Percentiles rank a stretch among this genome's conserved stretches.
These are phyloP conservation scores for Urocynchramus pylzowi DNA, from an alignment of 2,113 vertebrate genomes.

Conservation along the genomic window DNA sequence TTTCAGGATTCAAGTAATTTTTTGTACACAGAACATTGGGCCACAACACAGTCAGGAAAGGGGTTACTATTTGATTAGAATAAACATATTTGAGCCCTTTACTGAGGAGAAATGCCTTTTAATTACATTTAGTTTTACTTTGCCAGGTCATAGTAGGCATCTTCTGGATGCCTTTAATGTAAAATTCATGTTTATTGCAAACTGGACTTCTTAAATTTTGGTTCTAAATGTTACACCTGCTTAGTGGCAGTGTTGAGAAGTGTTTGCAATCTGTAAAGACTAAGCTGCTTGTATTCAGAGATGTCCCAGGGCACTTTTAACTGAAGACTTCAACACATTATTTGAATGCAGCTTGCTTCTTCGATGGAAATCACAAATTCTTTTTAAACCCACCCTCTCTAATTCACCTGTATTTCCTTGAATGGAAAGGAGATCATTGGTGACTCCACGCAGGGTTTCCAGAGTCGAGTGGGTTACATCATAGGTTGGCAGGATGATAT, in stretches of 20 bases:
- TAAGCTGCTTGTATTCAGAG: neutral
- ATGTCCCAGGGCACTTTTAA: neutral
- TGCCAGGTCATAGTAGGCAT: neutral
- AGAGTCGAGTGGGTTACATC: slow-evolving; percentile 90
- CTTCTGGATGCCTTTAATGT: neutral
- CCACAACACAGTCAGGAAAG: neutral
- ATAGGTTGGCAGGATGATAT: slow-evolving; percentile 90
- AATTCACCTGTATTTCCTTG: slow-evolving; percentile 90
- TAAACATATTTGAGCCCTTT: neutral
- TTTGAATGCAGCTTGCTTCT: neutral
- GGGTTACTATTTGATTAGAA: neutral
- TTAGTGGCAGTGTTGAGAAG: neutral
- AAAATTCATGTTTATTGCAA: neutral
- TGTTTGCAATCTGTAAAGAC: neutral
- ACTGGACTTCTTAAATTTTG: neutral
- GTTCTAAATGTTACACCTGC: neutral
- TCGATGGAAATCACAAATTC: neutral
- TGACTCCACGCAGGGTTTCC: slow-evolving; percentile 88
- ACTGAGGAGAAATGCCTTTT: neutral
- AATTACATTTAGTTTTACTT: neutral
- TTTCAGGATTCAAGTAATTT: neutral
- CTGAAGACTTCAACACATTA: neutral
- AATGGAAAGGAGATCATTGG: slow-evolving; percentile 91
- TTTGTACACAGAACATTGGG: neutral
- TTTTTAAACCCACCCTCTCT: neutral